These are phyloP conservation scores for Sebastes wilsoni DNA, from an alignment of 2,797 vertebrate species.

Conservation along the genomic window DNA sequence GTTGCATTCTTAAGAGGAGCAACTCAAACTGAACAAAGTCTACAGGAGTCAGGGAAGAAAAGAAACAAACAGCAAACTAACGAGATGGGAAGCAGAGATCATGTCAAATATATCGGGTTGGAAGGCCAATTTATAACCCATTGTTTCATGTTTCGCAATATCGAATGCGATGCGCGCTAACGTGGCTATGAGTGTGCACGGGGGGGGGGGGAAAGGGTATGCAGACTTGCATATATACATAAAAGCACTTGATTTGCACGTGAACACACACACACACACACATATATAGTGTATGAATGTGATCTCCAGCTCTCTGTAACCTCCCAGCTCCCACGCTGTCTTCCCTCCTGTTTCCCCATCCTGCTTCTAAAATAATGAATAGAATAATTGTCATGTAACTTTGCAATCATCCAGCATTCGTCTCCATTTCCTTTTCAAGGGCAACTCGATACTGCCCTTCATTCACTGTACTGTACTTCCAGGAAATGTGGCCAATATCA, in stretches of 20 bases:
- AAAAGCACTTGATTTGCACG: constrained; percentile 59
- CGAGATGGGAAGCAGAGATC: constrained; percentile 77
- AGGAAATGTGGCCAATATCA: constrained; percentile 79
- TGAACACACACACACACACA: neutral
- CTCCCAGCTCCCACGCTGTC: constrained; percentile 66
- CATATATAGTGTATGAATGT: constrained; percentile 44
- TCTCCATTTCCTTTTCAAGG: constrained; percentile 75
- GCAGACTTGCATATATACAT: constrained; percentile 51
- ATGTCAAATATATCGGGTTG: constrained; percentile 81
- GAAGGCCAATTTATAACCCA: constrained; percentile 83
- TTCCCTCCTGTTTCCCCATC: constrained; percentile 51
- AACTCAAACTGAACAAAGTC: constrained; percentile 83
- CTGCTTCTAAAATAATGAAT: constrained; percentile 79
- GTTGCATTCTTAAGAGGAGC: constrained; percentile 82
- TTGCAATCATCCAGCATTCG: constrained; percentile 78
- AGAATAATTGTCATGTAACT: constrained; percentile 82
- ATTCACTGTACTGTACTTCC: constrained; percentile 71
- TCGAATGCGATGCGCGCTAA: constrained; percentile 46
- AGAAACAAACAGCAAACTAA: constrained; percentile 84
- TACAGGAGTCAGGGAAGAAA: constrained; percentile 78
- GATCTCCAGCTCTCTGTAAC: constrained; percentile 64
- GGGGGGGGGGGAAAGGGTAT: neutral
- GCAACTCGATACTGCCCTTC: constrained; percentile 75
- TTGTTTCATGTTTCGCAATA: constrained; percentile 76
- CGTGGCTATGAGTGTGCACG: constrained; percentile 23